Conservation (phyloP, 2,113 vertebrate species). For the Phylloscopus whistleri region DNA sequence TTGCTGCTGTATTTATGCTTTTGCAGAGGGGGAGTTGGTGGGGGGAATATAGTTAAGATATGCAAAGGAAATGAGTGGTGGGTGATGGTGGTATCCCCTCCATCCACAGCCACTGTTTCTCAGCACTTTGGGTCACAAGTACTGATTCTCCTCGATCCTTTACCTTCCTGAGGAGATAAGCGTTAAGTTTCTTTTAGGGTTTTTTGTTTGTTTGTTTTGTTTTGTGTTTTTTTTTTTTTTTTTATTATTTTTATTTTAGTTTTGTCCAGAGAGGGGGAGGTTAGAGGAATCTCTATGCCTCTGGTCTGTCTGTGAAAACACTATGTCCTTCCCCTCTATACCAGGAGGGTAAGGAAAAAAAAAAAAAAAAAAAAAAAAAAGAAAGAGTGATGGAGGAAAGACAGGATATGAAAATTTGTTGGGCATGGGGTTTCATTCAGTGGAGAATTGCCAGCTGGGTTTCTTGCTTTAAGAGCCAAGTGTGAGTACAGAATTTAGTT, state of each 20-base stretch:
- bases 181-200: slow-evolving; percentile 46
- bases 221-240: background rate
- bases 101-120: background rate
- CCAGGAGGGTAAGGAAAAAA: fast-evolving
- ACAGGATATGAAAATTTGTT: slow-evolving; percentile 36
- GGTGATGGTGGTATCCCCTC: slow-evolving; percentile 31
- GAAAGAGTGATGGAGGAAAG: background rate
- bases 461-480: slow-evolving; percentile 52
- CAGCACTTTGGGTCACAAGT: slow-evolving; percentile 30
- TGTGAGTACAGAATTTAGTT: slow-evolving; percentile 64
- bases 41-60: background rate
- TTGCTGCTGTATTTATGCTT: slow-evolving; percentile 49
- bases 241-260: background rate
- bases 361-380: background rate
- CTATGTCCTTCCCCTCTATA: background rate
- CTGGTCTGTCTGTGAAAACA: slow-evolving; percentile 1
- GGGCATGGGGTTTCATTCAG: slow-evolving; percentile 40
- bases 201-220: background rate
- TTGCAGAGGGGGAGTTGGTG: background rate
- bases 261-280: background rate
- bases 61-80: background rate
- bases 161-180: slow-evolving; percentile 32
- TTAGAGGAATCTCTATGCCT: background rate
- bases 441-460: slow-evolving; percentile 51
- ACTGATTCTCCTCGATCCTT: slow-evolving; percentile 40